Conservation (phyloP, 2,113 vertebrate species). For the Scatophagus argus region DNA sequence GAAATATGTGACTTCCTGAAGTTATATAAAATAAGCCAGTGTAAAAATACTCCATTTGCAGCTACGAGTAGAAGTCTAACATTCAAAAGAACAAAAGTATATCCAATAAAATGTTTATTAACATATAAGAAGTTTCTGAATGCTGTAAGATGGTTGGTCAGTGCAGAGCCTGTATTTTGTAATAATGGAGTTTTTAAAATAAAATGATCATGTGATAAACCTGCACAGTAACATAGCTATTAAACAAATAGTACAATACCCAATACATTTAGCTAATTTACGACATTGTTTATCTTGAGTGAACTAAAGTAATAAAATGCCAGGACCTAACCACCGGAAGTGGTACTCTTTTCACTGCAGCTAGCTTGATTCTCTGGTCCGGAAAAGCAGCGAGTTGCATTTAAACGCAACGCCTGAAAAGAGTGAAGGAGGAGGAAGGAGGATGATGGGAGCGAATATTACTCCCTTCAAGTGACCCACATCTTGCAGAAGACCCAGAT, state of each 20-base stretch:
- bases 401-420: slow-evolving; percentile 18
- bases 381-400: slow-evolving; percentile 54
- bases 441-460: slow-evolving; percentile 66
- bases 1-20: too few relatives aligned
- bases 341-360: accelerated
- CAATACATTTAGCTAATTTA: neutral
- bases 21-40: too few relatives aligned
- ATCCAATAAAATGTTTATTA: neutral
- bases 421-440: slow-evolving; percentile 46
- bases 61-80: neutral
- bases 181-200: too few relatives aligned
- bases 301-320: neutral
- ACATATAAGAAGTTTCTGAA: neutral
- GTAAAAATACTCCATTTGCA: too few relatives aligned
- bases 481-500: slow-evolving; percentile 34
- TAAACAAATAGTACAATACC: neutral
- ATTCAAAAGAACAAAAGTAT: neutral
- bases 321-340: slow-evolving; percentile 31
- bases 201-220: neutral
- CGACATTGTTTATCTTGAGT: neutral
- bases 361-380: slow-evolving; percentile 34
- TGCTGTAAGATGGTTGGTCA: neutral
- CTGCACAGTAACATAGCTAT: neutral
- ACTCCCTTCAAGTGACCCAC: slow-evolving; percentile 58
- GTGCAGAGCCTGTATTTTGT: neutral